phyloP scores from a whole-genome alignment of 2,797 vertebrate genomes.

The Onychomys leucogaster region DNA sequence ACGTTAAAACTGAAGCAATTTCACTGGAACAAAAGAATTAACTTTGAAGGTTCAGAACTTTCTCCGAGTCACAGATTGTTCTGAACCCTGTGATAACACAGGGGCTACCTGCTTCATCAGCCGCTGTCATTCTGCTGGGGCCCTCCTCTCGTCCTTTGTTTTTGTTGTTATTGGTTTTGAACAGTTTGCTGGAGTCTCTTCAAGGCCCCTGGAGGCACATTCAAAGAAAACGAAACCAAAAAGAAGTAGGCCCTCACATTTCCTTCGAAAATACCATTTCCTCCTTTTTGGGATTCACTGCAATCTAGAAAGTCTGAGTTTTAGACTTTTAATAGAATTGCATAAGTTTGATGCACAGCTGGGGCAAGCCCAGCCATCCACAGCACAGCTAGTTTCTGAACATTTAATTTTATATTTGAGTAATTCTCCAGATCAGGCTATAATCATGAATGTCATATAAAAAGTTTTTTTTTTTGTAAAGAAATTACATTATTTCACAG shows the following conservation, averaged over 20 bases:
- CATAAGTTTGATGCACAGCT: slow-evolving; percentile 87
- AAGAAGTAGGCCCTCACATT: slow-evolving; percentile 75
- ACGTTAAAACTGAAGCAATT: slow-evolving; percentile 83
- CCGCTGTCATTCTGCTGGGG: slow-evolving; percentile 41
- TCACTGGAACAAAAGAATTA: slow-evolving; percentile 86
- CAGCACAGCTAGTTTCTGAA: slow-evolving; percentile 87
- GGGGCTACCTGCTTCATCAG: slow-evolving; percentile 80
- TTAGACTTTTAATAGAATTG: slow-evolving; percentile 86
- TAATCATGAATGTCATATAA: slow-evolving; percentile 91
- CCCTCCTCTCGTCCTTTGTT: neutral
- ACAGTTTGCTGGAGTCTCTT: slow-evolving; percentile 77
- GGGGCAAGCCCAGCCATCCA: slow-evolving; percentile 86
- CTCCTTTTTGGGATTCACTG: slow-evolving; percentile 73
- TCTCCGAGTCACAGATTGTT: slow-evolving; percentile 84
- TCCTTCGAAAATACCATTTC: slow-evolving; percentile 78
- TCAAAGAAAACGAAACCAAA: slow-evolving; percentile 80
- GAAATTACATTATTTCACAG: slow-evolving; percentile 90
- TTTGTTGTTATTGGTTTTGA: neutral
- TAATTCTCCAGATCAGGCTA: slow-evolving; percentile 89
- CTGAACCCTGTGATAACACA: slow-evolving; percentile 82
- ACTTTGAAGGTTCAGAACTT: slow-evolving; percentile 87
- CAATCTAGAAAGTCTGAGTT: slow-evolving; percentile 82
- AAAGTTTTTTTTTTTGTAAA: slow-evolving; percentile 84
- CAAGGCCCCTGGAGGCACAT: slow-evolving; percentile 78
- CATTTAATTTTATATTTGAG: slow-evolving; percentile 91